A percentile compares a stretch with the other conserved stretches of the same genome.
These are phyloP conservation scores for Chironomus riparius DNA, from an alignment of 2,888 invertebrate genomes.

Conservation along the genomic window DNA sequence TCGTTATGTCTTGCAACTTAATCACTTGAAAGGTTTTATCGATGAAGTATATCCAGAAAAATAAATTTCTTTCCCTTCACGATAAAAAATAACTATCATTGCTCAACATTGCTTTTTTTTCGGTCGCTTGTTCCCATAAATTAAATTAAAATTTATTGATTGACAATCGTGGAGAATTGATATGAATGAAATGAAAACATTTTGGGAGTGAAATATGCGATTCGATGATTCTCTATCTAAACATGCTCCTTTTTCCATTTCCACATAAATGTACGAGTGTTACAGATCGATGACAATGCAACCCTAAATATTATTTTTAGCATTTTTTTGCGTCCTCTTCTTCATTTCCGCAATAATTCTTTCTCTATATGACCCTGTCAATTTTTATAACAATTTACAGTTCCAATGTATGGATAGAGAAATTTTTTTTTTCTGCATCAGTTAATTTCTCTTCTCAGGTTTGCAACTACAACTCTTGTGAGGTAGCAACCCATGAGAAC, in stretches of 20 bases:
- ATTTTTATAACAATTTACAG: background rate
- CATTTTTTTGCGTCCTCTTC: background rate
- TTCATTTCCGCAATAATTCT: background rate
- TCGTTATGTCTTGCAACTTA: constrained; percentile 11
- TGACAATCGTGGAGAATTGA: constrained; percentile 21
- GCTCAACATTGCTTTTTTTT: background rate
- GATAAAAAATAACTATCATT: background rate
- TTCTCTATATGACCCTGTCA: background rate
- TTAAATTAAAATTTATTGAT: constrained; percentile 24
- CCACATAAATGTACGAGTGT: background rate
- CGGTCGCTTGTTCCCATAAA: constrained; percentile 7
- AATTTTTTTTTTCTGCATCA: background rate
- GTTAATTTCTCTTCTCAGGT: background rate
- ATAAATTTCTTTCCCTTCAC: background rate
- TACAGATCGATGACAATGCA: constrained; percentile 23
- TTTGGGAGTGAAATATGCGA: background rate
- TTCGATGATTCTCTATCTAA: background rate
- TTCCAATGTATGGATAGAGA: background rate
- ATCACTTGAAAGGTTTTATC: constrained; percentile 26
- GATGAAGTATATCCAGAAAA: background rate
- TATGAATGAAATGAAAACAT: background rate
- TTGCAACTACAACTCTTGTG: background rate
- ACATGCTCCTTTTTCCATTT: background rate
- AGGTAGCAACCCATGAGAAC: no score
- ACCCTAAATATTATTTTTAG: constrained; percentile 9